phyloP scores from a whole-genome alignment of 1,140 invertebrate genomes.

The Lepidostoma basale region DNA sequence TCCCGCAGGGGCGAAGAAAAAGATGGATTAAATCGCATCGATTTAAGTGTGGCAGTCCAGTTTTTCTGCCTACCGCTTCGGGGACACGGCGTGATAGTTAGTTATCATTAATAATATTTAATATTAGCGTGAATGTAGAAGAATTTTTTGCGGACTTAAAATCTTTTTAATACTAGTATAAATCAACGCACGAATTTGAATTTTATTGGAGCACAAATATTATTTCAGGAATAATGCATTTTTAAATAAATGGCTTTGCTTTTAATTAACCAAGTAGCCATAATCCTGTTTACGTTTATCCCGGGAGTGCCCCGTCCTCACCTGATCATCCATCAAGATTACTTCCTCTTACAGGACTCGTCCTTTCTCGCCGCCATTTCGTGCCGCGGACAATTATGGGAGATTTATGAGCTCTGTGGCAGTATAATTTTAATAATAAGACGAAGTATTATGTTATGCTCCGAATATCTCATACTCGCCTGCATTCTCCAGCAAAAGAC shows the following conservation, averaged over 20 bases:
- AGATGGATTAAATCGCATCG: too few relatives aligned
- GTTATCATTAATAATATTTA: too few relatives aligned
- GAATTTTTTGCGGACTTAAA: too few relatives aligned
- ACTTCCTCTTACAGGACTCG: not conserved
- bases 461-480: too few relatives aligned
- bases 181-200: not conserved
- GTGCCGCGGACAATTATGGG: not conserved
- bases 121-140: too few relatives aligned
- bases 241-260: not conserved
- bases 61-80: too few relatives aligned
- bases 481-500: too few relatives aligned
- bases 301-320: not conserved
- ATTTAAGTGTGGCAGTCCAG: too few relatives aligned
- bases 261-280: not conserved
- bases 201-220: not conserved
- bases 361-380: not conserved
- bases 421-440: conserved; percentile 1
- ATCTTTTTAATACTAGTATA: not conserved
- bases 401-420: conserved; percentile 14
- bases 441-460: too few relatives aligned
- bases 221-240: not conserved
- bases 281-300: not conserved
- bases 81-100: too few relatives aligned
- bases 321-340: conserved; percentile 18
- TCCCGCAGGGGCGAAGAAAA: too few relatives aligned